Evolutionary conservation across 2,888 invertebrate genomes (phyloP).

Genomic region (Noctuana brunneofusca): DNA sequence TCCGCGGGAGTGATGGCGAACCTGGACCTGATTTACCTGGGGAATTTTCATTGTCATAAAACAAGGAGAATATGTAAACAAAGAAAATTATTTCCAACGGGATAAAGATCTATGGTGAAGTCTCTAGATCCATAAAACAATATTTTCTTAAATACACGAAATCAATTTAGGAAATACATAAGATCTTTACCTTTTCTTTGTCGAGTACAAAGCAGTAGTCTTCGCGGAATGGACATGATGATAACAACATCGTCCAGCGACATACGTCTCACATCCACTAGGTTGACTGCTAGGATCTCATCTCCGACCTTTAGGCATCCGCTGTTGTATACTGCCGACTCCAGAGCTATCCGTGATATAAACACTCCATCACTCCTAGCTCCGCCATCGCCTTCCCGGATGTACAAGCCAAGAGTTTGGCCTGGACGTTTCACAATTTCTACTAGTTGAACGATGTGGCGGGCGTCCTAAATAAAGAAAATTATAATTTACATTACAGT

Average conservation of each 20-base stretch:
- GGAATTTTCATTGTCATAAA: constrained; percentile 1
- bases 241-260: constrained; percentile 99
- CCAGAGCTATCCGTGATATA: constrained; percentile 94
- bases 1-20: constrained; percentile 84
- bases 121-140: no score
- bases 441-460: constrained; percentile 93
- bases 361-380: constrained; percentile 98
- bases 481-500: no score
- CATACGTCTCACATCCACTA: constrained; percentile 99
- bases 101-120: no score
- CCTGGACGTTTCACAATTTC: constrained; percentile 99
- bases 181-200: constrained; percentile 86
- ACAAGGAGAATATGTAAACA: background rate
- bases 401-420: constrained; percentile 98
- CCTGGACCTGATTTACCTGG: constrained; percentile 79
- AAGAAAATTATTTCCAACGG: background rate
- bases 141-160: no score
- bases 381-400: constrained; percentile 99
- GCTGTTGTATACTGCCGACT: constrained; percentile 98
- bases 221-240: constrained; percentile 98
- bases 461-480: constrained; percentile 83
- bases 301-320: constrained; percentile 98
- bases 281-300: constrained; percentile 98
- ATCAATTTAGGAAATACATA: no score
- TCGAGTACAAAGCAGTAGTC: constrained; percentile 96